Evolutionary conservation across 2,113 vertebrate genomes (phyloP), one percentile per base, ranked within the genome.

Genomic region (Xenopus laevis): DNA sequence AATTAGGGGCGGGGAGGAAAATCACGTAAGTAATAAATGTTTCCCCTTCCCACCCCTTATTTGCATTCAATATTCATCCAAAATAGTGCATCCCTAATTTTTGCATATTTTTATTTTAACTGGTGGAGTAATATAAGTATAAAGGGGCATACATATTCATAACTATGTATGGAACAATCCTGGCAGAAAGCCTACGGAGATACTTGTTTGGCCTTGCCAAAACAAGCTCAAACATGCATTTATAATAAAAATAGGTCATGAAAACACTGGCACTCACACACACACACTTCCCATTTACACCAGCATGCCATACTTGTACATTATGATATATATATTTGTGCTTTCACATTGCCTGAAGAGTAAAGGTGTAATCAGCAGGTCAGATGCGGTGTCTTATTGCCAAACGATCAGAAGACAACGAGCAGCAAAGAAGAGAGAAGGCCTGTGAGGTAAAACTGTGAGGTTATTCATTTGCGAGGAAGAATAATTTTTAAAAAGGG

Each of bases 351-450:
- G 74, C 74, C 74, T 77, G 74, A 64, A 70, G 74, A 59, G 74
- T 77, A 77, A 77, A 70, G 74, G 74, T 61, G 74, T 70, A 64
- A 77, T 77, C 74, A 77, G 74, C 74, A 77, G 74, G 59, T 77
- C 74, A 77, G 74, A 64, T 59, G 66, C 66, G 74, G 74, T 77
- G 74, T 27, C 74, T 80, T 83, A 83, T 83, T 84, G 84, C 77
- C 74, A 77, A 55, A 79, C 78, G 79, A 82, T 82, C 83, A 80
- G 74, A 80, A 81, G 83, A 81, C 82, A 84, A 77, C 71, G 81
- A 86, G 83, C 71, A 76, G 85, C 81, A 81, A 46, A 66, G 75
- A 63, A 75, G 74, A 77, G 74, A 77, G 66, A 77, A 16, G 23
- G 74, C 74, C 74, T 77, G 74, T 70, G 74, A 77, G 74, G 74